Percentiles rank a stretch among this genome's conserved stretches.
Conservation (phyloP, 2,888 invertebrate species). For the Deladenus siricidicola region DNA sequence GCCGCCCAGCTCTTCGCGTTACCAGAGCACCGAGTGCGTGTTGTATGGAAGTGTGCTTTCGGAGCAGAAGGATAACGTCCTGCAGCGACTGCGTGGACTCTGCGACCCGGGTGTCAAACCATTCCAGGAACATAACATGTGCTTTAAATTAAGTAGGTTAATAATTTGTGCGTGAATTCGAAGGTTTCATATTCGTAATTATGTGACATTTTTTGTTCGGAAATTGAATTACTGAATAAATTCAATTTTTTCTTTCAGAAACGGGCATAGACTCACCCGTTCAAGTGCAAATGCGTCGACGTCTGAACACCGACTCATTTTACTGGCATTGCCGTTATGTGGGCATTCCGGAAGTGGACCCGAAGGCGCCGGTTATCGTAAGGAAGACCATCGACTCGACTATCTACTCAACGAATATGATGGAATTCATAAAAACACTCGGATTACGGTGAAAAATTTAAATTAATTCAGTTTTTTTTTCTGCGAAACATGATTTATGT, state of each 20-base stretch:
- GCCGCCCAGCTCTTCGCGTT: not conserved
- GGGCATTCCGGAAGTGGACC: slow-evolving; percentile 22
- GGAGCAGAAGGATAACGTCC: slow-evolving; percentile 17
- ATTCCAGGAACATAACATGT: slow-evolving; percentile 22
- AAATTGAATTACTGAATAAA: not conserved
- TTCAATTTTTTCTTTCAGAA: slow-evolving; percentile 6
- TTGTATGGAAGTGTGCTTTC: slow-evolving; percentile 24
- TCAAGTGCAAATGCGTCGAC: slow-evolving; percentile 29
- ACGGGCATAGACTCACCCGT: slow-evolving; percentile 26
- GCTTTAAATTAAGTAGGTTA: slow-evolving; percentile 15
- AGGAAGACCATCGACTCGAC: slow-evolving; percentile 28
- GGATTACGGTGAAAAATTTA: slow-evolving; percentile 18
- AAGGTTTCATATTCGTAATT: too few relatives aligned
- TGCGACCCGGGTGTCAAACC: slow-evolving; percentile 27
- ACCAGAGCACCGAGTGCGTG: slow-evolving; percentile 20
- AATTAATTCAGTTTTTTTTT: not conserved
- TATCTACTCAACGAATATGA: slow-evolving; percentile 26
- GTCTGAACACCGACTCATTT: slow-evolving; percentile 13
- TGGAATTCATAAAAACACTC: slow-evolving; percentile 30
- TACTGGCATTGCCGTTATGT: slow-evolving; percentile 32
- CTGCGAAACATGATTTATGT: not conserved
- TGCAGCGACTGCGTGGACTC: slow-evolving; percentile 28
- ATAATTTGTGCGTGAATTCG: too few relatives aligned
- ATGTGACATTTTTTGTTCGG: not conserved
- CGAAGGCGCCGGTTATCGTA: slow-evolving; percentile 22